Base-by-base conservation (phyloP, 2,797 vertebrate species). In the Columba guinea region DNA sequence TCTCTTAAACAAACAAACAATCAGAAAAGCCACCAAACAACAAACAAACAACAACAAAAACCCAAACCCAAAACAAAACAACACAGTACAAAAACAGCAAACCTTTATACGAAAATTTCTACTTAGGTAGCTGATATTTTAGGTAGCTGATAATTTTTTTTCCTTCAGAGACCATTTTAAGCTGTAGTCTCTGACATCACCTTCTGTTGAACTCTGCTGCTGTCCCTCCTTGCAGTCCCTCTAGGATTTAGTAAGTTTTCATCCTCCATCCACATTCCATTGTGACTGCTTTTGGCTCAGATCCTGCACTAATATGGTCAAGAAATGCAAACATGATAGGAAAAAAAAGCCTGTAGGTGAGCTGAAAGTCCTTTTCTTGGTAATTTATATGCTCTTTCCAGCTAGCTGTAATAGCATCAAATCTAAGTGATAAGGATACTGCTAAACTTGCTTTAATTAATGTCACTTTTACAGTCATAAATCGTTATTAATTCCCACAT, bases 381-480 rank as follows among this genome's bases (percentile, higher is more conserved):
- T 95, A 95, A 98, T 97, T 94, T 97, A 85, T 93, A 93, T 93
- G 89, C 74, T 95, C 68, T 95, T 96, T 93, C 69, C 49, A 96
- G 68, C 55, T 86, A 95, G 80, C 80, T 93, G 60, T 86, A 97
- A 92, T 96, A 97, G 86, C 81, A 94, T 96, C 96, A 97, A 87
- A 92, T 95, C 32, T 23, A 97, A 97, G 68, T 91, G 95, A 97
- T 97, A 97, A 98, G 91, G 84, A 96, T 96, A 95, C 59, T 89
- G 92, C 82, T 97, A 96, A 96, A 97, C 92, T 96, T 96, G 76
- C 64, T 97, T 97, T 97, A 97, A 97, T 97, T 97, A 97, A 97
- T 16, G 48, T 95, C 95, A 94, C 41, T 75, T 97, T 94, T 84
- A 79, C 44, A 95, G 89, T 94, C 94, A 96, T 97, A 97, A 97